Conservation (phyloP, 2,888 invertebrate genomes). For the Platynereis dumerilii region DNA sequence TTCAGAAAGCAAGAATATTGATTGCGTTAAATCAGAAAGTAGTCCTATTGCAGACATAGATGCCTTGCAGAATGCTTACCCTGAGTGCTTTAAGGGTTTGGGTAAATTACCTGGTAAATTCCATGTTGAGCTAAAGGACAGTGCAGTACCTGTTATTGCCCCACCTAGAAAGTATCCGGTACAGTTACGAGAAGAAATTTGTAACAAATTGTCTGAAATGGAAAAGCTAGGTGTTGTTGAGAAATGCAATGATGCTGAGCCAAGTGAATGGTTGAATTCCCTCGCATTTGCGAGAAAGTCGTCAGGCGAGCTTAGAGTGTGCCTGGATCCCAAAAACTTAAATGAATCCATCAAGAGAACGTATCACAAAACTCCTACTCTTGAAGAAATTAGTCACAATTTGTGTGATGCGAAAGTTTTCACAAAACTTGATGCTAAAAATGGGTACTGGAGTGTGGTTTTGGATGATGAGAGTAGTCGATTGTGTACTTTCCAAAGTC, state of each 20-base stretch:
- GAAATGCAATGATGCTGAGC: neutral
- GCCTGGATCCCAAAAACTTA: constrained; percentile 30
- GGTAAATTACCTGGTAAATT: constrained; percentile 18
- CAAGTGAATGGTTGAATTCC: neutral
- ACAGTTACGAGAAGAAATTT: constrained; percentile 15
- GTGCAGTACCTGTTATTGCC: constrained; percentile 24
- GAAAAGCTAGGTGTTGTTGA: constrained; percentile 17
- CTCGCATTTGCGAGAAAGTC: neutral
- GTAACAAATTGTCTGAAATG: constrained; percentile 24
- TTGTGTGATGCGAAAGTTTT: constrained; percentile 32
- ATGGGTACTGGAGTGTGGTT: constrained; percentile 34
- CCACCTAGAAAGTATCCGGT: constrained; percentile 26
- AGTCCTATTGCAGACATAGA: neutral
- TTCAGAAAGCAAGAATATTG: neutral
- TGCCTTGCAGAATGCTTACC: neutral
- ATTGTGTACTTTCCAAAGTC: neutral
- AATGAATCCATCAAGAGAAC: constrained; percentile 32
- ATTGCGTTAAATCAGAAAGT: neutral
- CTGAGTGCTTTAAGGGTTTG: constrained; percentile 8
- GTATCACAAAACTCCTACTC: constrained; percentile 30
- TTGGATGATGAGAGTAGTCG: constrained; percentile 18
- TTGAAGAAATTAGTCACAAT: constrained; percentile 35
- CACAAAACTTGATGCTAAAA: constrained; percentile 36
- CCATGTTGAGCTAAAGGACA: constrained; percentile 19
- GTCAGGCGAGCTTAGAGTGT: constrained; percentile 30